Evolutionary conservation across 2,888 invertebrate genomes (phyloP).

Genomic region (Agapostemon virescens): DNA sequence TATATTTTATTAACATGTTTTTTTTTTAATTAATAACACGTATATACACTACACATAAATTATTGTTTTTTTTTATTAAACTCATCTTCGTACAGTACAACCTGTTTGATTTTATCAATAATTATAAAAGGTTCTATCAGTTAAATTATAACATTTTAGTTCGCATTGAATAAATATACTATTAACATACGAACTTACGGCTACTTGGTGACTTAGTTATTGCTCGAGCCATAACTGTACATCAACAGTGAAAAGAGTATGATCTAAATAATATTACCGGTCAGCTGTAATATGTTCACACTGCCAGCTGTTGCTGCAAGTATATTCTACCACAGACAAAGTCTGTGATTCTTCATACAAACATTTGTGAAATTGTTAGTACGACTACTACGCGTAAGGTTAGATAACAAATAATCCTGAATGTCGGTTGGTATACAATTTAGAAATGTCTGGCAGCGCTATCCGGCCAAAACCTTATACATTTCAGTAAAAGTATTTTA

Average conservation of each 20-base stretch:
- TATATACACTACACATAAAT: too few species aligned
- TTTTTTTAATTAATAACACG: not conserved
- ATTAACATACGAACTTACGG: conserved; percentile 64
- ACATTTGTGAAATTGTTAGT: not conserved
- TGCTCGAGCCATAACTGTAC: conserved; percentile 69
- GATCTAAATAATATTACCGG: conserved; percentile 3
- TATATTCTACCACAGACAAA: not conserved
- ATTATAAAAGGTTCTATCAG: not conserved
- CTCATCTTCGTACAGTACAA: not conserved
- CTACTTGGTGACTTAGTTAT: conserved; percentile 58
- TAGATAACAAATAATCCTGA: too few species aligned
- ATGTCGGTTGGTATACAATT: too few species aligned
- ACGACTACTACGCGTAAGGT: not conserved
- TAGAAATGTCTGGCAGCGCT: too few species aligned
- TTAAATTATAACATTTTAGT: not conserved
- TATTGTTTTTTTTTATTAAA: not conserved
- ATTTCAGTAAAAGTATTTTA: too few species aligned
- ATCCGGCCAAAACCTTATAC: too few species aligned
- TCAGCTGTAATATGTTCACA: not conserved
- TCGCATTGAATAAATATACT: conserved; percentile 1
- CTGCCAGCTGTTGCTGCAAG: not conserved
- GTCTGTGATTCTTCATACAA: not conserved
- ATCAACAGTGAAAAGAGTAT: conserved; percentile 60
- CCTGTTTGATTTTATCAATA: not conserved
- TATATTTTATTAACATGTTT: not conserved